Percentiles rank a stretch among this genome's conserved stretches.
Evolutionary conservation across 2,797 vertebrate species (phyloP).

Genomic region (Lophotriccus pileatus): DNA sequence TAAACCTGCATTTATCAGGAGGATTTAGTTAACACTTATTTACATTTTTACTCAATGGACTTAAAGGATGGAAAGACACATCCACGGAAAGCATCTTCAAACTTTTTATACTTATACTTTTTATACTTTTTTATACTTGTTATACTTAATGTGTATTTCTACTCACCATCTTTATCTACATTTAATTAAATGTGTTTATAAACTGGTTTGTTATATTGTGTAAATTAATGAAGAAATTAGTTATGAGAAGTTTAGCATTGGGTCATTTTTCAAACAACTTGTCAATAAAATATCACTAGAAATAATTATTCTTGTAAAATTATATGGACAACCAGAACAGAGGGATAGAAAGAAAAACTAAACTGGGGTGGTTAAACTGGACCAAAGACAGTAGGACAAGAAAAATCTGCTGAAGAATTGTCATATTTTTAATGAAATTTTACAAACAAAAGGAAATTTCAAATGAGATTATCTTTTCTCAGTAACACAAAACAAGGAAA

Average conservation of each 20-base stretch:
- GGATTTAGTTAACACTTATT: not conserved
- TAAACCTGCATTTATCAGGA: not conserved
- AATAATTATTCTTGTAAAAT: constrained; percentile 11
- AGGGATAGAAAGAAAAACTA: not conserved
- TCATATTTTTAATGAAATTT: not conserved
- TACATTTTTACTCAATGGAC: constrained; percentile 20
- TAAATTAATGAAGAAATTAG: constrained; percentile 36
- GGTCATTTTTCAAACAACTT: constrained; percentile 25
- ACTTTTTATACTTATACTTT: not conserved
- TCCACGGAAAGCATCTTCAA: not conserved
- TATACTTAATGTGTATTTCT: not conserved
- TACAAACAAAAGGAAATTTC: not conserved
- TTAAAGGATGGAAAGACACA: not conserved
- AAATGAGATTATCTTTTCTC: not conserved
- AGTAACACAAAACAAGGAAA: not conserved
- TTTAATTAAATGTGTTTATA: not conserved
- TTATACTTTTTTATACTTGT: constrained; percentile 20
- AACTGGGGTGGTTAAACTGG: not conserved
- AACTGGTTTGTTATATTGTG: constrained; percentile 29
- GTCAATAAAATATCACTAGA: not conserved
- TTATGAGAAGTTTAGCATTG: not conserved
- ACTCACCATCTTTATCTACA: not conserved
- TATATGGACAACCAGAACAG: not conserved
- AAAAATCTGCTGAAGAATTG: not conserved
- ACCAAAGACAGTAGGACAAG: not conserved